Evolutionary conservation across 1,140 invertebrate species (phyloP).

Genomic region (Brachionus angularis): DNA sequence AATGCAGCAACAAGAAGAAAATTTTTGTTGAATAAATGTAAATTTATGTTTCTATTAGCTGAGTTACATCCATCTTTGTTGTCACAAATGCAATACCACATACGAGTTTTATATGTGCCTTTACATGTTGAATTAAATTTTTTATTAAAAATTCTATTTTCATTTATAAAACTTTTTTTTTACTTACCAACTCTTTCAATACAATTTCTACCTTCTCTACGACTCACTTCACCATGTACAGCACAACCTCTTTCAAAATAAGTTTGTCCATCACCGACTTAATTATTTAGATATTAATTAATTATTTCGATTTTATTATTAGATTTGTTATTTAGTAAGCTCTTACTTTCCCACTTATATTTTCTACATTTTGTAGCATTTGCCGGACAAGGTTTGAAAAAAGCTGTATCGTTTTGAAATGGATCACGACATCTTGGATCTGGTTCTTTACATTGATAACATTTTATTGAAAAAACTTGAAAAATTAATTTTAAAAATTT

Average conservation of each 20-base stretch:
- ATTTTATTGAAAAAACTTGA: slow-evolving; percentile 43
- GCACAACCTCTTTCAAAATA: slow-evolving; percentile 42
- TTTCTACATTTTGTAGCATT: slow-evolving; percentile 43
- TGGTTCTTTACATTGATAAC: slow-evolving; percentile 43
- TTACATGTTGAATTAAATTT: no score
- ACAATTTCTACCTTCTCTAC: slow-evolving; percentile 41
- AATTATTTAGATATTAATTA: not conserved
- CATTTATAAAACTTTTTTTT: no score
- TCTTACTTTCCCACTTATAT: slow-evolving; percentile 44
- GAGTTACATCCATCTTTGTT: slow-evolving; percentile 44
- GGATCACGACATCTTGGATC: slow-evolving; percentile 44
- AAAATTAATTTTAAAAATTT: not conserved
- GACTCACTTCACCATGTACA: slow-evolving; percentile 30
- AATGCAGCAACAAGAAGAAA: not conserved
- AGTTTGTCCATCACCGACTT: slow-evolving; percentile 37
- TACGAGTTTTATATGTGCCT: slow-evolving; percentile 38
- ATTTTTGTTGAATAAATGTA: not conserved
- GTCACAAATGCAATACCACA: slow-evolving; percentile 45
- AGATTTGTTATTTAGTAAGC: not conserved
- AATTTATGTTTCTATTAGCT: not conserved
- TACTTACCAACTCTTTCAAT: slow-evolving; percentile 44
- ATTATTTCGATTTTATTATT: not conserved
- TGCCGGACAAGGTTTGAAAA: slow-evolving; percentile 31
- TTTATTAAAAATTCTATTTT: no score
- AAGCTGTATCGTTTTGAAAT: slow-evolving; percentile 43